phyloP scores from a whole-genome alignment of 2,888 invertebrate species.

The Limnephilus auricula region DNA sequence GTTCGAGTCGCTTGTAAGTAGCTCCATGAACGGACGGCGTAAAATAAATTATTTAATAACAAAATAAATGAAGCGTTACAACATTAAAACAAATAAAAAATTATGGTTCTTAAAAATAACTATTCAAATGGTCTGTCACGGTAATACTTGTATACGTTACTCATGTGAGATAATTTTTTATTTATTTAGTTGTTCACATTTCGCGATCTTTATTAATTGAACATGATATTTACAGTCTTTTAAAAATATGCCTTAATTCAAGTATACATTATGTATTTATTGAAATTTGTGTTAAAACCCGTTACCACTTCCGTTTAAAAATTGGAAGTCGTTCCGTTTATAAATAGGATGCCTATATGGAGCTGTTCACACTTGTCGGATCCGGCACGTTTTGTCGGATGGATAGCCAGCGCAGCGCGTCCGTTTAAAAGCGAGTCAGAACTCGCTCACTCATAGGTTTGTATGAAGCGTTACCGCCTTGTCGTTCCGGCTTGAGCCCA shows the following conservation, averaged over 20 bases:
- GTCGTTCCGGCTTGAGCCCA: no score
- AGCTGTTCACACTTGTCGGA: no score
- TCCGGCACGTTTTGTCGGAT: no score
- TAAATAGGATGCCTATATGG: no score
- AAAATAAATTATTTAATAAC: not conserved
- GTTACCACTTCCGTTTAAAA: no score
- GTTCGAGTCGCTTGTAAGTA: no score
- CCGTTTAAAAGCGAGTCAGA: no score
- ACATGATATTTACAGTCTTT: constrained; percentile 26
- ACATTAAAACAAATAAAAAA: not conserved
- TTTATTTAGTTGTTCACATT: not conserved
- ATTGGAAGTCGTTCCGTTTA: no score
- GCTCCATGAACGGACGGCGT: no score
- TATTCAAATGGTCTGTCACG: not conserved
- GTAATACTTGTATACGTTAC: not conserved
- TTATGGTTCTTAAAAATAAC: not conserved
- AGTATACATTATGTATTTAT: constrained; percentile 31
- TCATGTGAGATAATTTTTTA: not conserved
- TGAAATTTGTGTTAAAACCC: constrained; percentile 17
- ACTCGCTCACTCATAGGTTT: no score
- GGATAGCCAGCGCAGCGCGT: no score
- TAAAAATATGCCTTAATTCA: constrained; percentile 10
- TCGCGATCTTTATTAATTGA: not conserved
- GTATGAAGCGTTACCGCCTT: no score
- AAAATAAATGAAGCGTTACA: not conserved